Conservation (phyloP, 2,888 invertebrate species). For the Caenorhabditis sp. region DNA sequence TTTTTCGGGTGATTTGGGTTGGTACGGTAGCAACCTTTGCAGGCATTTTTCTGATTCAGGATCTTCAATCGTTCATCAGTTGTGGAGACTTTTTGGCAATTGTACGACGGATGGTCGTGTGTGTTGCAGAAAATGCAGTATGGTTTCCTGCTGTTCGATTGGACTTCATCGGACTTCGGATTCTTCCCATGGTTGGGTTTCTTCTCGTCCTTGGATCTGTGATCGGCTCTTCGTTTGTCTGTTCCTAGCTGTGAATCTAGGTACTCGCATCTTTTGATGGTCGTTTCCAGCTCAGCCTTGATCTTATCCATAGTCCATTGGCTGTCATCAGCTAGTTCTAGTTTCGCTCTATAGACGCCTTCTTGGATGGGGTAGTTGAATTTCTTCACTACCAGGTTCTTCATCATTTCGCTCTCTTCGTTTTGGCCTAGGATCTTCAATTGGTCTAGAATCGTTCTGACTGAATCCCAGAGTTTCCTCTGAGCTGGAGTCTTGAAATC, state of each 20-base stretch:
- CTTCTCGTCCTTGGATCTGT: neutral
- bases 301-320: conserved; percentile 28
- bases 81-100: neutral
- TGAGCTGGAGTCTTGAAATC: conserved; percentile 10
- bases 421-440: conserved; percentile 3
- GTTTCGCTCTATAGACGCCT: conserved; percentile 3
- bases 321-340: neutral
- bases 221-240: neutral
- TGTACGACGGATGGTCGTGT: neutral
- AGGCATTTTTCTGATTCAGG: conserved; percentile 5
- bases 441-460: conserved; percentile 28
- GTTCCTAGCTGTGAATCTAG: neutral
- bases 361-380: conserved; percentile 16
- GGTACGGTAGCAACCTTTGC: conserved; percentile 11
- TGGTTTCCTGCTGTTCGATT: no score
- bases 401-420: neutral
- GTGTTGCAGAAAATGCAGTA: neutral
- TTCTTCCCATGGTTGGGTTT: neutral
- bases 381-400: conserved; percentile 28
- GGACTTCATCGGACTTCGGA: neutral
- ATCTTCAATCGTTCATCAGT: neutral
- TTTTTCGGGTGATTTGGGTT: neutral
- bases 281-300: neutral
- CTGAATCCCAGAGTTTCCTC: conserved; percentile 11
- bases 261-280: neutral